Evolutionary conservation across 2,797 vertebrate species (phyloP), one percentile per base, ranked within the genome.

Genomic region (Dicrostonyx torquatus): DNA sequence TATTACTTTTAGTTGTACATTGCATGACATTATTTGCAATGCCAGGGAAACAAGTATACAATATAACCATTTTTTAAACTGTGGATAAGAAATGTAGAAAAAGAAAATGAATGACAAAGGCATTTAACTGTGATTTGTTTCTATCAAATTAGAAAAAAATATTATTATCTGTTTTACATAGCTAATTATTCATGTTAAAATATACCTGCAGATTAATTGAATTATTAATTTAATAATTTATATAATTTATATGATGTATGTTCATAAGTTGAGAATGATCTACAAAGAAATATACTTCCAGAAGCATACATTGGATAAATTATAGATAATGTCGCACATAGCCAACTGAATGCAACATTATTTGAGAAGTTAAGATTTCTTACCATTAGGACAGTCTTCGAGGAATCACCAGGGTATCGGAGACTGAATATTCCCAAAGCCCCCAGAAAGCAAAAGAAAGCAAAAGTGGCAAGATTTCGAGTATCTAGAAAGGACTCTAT

Each of bases 351-450:
- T 53, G 2, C 37, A 58, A 14, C 22, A 53, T 17, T 48, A 64
- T 34, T 48, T 82, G 37, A 90, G 94, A 94, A 58, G 66, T 68
- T 53, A 83, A 76, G 60, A 13, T 87, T 91, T 97, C 99, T 98
- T 98, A 99, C 99, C 99, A 99, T 99, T 96, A 99, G 96, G 75
- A 99, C 99, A 20, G 99, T 99, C 98, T 99, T 99, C 88, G 99
- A 99, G 8, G 99, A 99, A 97, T 98, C 98, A 97, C 99, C 98
- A 96, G 98, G 97, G 91, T 99, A 98, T 85, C 99, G 98, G 75
- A 99, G 98, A 98, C 99, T 99, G 97, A 99, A 99, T 97, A 99
- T 97, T 43, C 99, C 98, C 76, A 99, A 98, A 95, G 99, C 97
- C 66, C 98, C 99, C 95, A 99, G 97, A 79, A 99, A 96, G 26